Evolutionary conservation across 2,113 vertebrate species (phyloP).

Genomic region (Leucosticte australis): DNA sequence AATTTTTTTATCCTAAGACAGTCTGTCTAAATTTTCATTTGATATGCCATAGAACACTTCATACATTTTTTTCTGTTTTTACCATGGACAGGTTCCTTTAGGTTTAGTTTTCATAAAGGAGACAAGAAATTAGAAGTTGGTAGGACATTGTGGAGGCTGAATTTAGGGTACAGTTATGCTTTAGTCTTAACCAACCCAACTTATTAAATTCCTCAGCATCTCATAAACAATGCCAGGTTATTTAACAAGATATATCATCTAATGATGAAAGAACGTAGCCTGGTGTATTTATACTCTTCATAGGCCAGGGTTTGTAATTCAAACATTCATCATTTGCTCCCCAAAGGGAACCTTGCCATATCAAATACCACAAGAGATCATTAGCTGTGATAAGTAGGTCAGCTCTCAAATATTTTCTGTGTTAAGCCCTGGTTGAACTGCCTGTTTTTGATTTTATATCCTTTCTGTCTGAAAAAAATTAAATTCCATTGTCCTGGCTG

Average conservation of each 20-base stretch:
- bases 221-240: neutral
- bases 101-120: neutral
- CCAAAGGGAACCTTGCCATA: neutral
- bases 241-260: neutral
- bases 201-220: neutral
- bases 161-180: neutral
- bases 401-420: neutral
- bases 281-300: neutral
- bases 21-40: neutral
- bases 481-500: neutral
- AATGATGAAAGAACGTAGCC: neutral
- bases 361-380: neutral
- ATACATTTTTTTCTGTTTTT: neutral
- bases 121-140: neutral
- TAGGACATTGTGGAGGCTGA: neutral
- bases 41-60: neutral
- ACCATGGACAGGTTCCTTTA: neutral
- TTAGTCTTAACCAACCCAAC: neutral
- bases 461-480: neutral
- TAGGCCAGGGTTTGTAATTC: neutral
- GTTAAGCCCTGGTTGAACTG: neutral
- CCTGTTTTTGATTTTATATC: neutral
- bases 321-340: neutral
- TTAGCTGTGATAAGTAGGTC: neutral
- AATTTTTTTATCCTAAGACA: neutral